These are phyloP conservation scores for Psittacara wagleri DNA, from an alignment of 2,113 vertebrate genomes.

Conservation along the genomic window DNA sequence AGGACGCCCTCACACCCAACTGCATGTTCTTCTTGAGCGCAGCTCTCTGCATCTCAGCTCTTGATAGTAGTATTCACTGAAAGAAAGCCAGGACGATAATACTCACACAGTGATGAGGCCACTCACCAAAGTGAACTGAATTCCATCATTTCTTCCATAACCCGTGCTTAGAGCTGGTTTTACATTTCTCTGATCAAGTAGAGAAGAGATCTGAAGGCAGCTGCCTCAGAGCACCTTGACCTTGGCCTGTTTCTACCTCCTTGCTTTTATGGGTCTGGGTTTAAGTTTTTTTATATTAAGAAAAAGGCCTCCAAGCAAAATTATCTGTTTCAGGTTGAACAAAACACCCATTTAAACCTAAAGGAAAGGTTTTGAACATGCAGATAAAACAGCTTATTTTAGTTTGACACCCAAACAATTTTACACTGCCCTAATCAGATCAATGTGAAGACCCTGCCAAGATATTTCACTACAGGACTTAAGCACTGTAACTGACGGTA, in stretches of 20 bases:
- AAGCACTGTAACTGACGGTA: background rate
- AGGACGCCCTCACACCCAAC: background rate
- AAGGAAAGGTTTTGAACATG: background rate
- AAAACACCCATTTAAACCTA: background rate
- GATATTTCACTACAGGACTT: background rate
- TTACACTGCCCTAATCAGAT: background rate
- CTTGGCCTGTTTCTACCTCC: background rate
- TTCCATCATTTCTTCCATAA: background rate
- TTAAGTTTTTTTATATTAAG: background rate
- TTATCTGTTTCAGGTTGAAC: background rate
- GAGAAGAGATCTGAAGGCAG: background rate
- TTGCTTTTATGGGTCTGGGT: background rate
- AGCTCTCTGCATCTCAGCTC: background rate
- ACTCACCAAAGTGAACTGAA: background rate
- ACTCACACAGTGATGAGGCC: rapidly evolving
- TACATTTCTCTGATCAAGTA: background rate
- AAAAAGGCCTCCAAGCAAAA: background rate
- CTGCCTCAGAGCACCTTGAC: background rate
- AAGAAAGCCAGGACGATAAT: background rate
- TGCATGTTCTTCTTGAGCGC: background rate
- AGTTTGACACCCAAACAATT: background rate
- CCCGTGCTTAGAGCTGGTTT: background rate
- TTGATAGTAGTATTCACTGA: rapidly evolving
- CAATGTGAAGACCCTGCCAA: background rate
- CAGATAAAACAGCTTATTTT: background rate